Evolutionary conservation across 1,140 invertebrate species (phyloP), one percentile per base, ranked within the genome.

Genomic region (Ruditapes philippinarum): DNA sequence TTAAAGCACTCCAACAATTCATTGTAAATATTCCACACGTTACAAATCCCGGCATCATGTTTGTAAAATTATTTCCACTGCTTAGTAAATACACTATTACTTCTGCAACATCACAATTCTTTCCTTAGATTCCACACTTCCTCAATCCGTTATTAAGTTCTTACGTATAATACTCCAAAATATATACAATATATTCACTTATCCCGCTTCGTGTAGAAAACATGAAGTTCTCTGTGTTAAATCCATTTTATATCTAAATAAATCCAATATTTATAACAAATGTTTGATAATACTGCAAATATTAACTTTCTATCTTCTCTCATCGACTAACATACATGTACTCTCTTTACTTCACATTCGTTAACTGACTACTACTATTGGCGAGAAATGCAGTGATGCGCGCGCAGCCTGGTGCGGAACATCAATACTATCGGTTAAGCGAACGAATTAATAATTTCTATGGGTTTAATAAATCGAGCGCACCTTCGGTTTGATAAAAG

Each of bases 371-470:
- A 51, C 19, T 49, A 51, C 74, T 12, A 78, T 51, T 78, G 74
- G 74, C 42, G 74, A 78, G 45, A 78, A 54, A 45, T 22, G 17
- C 3, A 54, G 74, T 51, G 74, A 78, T 78, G 74, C 74, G 74
- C 74, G 74, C 74, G 74, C 74, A 45, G 45, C 74, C 49, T 78
- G 22, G 49, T 22, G 74, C 49, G 49, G 22, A 78, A 78, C 74
- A 38, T 78, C 74, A 51, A 78, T 78, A 78, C 74, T 78, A 78
- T 78, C 28, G 49, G 49, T 78, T 51, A 54, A 45, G 42, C 42
- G 42, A 45, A 40, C 33, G 14, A 51, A 51, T 57, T 78, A 78
- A 57, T 78, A 49, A 42, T 78, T 74, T 78, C 45, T 49, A 19
- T 33, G 42, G 74, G 28, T 25, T n/a, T 49, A 45, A 78, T 78